Base-by-base conservation (phyloP, 2,888 invertebrate species). In the Camponotus fellah region DNA sequence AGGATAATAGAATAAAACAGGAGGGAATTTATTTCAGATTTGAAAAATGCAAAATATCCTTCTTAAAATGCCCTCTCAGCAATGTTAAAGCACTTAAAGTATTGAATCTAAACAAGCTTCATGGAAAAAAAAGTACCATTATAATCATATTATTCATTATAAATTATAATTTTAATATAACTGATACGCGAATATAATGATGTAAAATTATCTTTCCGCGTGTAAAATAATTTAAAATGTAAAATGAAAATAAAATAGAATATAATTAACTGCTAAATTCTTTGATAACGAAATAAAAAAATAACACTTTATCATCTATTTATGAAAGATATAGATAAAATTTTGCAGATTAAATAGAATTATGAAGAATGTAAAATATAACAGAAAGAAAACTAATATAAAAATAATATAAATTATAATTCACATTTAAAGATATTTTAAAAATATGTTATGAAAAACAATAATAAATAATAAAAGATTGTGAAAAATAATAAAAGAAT, bases 1-100 rank as follows among this genome's bases (percentile, higher is more conserved):
- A 75, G 17, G 49, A 64, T 75, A 17, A 46, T 75, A 37, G 32
- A 64, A 46, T 49, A 49, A 75, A 75, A 49, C 26, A 17, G 17
- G 69, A 69, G 6, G 46, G 21, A 69, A 56, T 60, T 37, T 46
- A 46, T 62, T 56, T 17, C 12, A 58, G 4, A n/a, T 34, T 64
- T 21, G 10, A 9, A 37, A n/a, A 37, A 14, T 5, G 46, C 53
- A 10, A 26, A 76, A 26, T 26, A 26, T 10, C 4, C 40, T n/a
- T 53, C 12, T 26, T 32, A 14, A 26, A 62, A 62, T 43, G 12
- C 8, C n/a, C 6, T 49, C 8, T 49, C 2, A 12, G 17, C 26
- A 17, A 37, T 8, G 12, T 40, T 26, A 17, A 58, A 40, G 10
- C 72, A 6, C 56, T n/a, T 56, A 26, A 21, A 56, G 40, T 10